Conservation (phyloP, 1,140 invertebrate species). For the Bombus confusus region DNA sequence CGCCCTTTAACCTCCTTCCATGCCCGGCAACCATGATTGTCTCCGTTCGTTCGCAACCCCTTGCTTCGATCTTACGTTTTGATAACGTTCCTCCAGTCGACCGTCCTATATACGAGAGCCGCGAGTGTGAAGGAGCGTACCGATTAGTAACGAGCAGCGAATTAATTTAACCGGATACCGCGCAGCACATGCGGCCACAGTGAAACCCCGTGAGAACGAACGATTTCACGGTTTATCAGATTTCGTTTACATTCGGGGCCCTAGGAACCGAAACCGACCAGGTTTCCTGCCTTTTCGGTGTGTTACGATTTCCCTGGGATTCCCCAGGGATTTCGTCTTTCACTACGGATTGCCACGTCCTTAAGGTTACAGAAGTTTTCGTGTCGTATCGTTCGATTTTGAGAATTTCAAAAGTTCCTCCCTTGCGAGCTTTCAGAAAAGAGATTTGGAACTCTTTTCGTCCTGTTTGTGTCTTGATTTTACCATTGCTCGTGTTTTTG, state of each 20-base stretch:
- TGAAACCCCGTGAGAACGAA: conserved; percentile 33
- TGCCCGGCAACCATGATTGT: background rate
- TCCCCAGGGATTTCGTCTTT: background rate
- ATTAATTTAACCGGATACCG: conserved; percentile 46
- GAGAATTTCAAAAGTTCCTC: background rate
- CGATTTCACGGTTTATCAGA: conserved; percentile 45
- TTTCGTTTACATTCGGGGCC: conserved; percentile 15
- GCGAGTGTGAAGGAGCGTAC: background rate
- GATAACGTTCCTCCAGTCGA: conserved; percentile 6
- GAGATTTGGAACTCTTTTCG: background rate
- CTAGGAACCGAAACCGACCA: too few species aligned
- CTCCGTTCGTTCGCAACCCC: background rate
- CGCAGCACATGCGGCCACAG: background rate
- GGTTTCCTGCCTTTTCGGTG: background rate
- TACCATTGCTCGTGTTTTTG: background rate
- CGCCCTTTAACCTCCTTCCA: conserved; percentile 3
- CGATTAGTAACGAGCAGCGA: conserved; percentile 45
- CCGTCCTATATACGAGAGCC: background rate
- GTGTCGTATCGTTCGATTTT: background rate
- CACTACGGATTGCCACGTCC: too few species aligned
- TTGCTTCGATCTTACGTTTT: background rate
- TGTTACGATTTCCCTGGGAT: background rate
- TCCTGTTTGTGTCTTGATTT: too few species aligned
- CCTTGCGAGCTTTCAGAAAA: background rate
- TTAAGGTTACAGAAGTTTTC: background rate